Evolutionary conservation across 1,140 invertebrate species (phyloP), one percentile per base, ranked within the genome.

Genomic region (Steinernema khuongi): DNA sequence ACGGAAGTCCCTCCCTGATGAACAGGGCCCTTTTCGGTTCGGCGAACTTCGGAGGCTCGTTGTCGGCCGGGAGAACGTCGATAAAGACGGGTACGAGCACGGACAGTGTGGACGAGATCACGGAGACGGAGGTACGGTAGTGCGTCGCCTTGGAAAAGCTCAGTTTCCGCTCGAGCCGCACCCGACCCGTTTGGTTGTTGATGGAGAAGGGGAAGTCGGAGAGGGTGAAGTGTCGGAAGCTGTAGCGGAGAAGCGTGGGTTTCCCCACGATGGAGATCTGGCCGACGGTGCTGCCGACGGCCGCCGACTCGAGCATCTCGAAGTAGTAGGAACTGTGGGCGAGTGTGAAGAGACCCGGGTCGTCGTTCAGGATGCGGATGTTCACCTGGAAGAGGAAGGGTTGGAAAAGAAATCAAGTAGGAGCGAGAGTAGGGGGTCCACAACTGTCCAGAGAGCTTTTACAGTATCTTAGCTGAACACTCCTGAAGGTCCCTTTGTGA

Each of bases 41-140:
- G 22, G 11, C 22, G 26, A 60, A 60, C 50, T 26, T 7, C 50
- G 19, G 50, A 60, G 50, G 50, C 19, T 60, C 50, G 50, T 60
- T 60, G 11, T 60, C 19, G 11, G 50, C 50, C 7, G 50, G 50
- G 4, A 60, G 50, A 22, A 60, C 22, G 50, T 60, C 26, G 50
- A 60, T 7, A 22, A 60, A 60, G 50, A 60, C 50, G 11, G 50
- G 50, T 2, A 60, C 50, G 22, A 60, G 11, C 4, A 60, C 50
- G 11, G 50, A 60, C 14, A 60, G 50, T 22, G 50, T 60, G 2
- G 50, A 60, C 7, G 50, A 60, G 50, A 60, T 60, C 2, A 60
- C 26, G 50, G 50, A 60, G 50, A 60, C 50, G 4, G 50, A n/a
- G 50, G 50, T 60, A 22, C 50, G 50, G 19, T 60, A 60, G 50